These are phyloP conservation scores for Ciconia stormi DNA, from an alignment of 2,113 vertebrate genomes.

Conservation along the genomic window DNA sequence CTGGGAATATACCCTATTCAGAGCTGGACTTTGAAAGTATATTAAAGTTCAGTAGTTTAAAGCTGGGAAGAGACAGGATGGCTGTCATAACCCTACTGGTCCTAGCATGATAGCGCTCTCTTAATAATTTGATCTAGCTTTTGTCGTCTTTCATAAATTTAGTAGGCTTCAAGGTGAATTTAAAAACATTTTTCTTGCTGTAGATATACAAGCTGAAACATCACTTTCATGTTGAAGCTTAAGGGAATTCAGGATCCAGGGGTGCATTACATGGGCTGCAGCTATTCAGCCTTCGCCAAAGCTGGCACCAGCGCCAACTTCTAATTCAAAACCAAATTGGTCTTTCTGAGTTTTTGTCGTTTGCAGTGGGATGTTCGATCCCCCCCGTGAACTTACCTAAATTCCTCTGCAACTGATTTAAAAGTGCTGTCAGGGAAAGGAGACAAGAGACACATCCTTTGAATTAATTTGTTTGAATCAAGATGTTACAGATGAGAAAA, in stretches of 20 bases:
- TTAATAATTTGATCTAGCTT: background rate
- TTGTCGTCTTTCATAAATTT: background rate
- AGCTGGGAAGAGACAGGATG: background rate
- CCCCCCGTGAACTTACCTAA: background rate
- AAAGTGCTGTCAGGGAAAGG: background rate
- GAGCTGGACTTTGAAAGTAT: background rate
- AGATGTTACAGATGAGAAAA: background rate
- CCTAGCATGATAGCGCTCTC: background rate
- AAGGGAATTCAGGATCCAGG: background rate
- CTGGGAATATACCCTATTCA: background rate
- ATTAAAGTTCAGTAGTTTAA: background rate
- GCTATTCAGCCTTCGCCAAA: background rate
- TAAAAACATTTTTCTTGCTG: background rate
- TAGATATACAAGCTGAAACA: background rate
- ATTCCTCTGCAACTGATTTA: background rate
- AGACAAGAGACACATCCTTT: background rate
- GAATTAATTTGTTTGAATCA: background rate
- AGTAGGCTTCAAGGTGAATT: background rate
- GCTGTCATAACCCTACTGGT: background rate
- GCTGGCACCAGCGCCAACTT: background rate
- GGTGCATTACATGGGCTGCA: background rate
- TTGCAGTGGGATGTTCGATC: background rate
- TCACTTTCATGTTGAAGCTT: background rate
- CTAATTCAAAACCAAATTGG: background rate
- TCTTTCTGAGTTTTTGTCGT: background rate